phyloP scores from a whole-genome alignment of 2,113 vertebrate genomes.

The Peromyscus californicus region DNA sequence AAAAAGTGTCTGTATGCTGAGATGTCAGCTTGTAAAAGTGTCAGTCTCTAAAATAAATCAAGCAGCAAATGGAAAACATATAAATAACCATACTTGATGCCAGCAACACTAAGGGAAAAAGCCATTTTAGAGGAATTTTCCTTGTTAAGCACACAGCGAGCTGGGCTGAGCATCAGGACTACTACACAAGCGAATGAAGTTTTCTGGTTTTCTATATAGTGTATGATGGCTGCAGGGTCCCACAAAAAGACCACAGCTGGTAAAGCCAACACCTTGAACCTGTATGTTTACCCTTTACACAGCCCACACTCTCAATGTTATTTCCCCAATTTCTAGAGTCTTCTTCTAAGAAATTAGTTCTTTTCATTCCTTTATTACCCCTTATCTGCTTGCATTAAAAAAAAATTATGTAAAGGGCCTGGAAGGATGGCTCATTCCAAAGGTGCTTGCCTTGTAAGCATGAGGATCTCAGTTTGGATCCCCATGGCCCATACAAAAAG shows the following conservation, averaged over 20 bases:
- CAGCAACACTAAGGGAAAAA: constrained; percentile 65
- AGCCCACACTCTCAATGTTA: background rate
- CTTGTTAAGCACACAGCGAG: constrained; percentile 73
- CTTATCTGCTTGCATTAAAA: background rate
- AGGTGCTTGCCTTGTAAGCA: background rate
- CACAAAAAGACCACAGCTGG: background rate
- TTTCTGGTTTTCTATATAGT: constrained; percentile 10
- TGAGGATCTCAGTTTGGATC: background rate
- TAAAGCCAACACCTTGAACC: background rate
- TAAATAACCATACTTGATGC: constrained; percentile 79
- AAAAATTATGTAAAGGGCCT: no score
- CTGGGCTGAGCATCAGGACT: constrained; percentile 26
- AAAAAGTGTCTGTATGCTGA: constrained; percentile 79
- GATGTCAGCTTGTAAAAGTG: constrained; percentile 82
- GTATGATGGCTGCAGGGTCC: background rate
- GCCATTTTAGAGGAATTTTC: constrained; percentile 72
- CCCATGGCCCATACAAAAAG: background rate
- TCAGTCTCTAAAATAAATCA: constrained; percentile 83
- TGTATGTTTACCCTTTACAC: background rate
- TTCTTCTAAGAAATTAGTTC: background rate
- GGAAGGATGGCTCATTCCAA: background rate
- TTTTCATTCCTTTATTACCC: background rate
- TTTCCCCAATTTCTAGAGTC: background rate
- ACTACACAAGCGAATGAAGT: constrained; percentile 18
- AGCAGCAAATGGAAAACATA: constrained; percentile 78